Evolutionary conservation across 1,140 invertebrate genomes (phyloP).

Genomic region (Geopemphigus sp.): DNA sequence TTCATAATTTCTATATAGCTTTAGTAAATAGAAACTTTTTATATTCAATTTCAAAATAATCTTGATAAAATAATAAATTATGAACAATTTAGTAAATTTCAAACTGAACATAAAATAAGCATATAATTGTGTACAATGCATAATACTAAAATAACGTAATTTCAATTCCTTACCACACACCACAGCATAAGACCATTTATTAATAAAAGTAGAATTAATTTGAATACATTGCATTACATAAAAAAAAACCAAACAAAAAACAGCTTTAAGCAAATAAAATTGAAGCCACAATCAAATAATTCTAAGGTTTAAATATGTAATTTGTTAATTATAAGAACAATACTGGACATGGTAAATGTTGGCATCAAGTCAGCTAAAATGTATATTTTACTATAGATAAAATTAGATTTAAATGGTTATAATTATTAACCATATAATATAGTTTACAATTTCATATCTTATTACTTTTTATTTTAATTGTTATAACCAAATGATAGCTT

Average conservation of each 20-base stretch:
- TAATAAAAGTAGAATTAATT: conserved; percentile 13
- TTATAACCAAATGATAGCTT: too few species aligned
- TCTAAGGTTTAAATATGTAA: not conserved
- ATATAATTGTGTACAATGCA: too few species aligned
- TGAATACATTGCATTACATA: not conserved
- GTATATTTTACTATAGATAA: not conserved
- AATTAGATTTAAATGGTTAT: not conserved
- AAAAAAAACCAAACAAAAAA: conserved; percentile 15
- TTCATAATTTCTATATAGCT: too few species aligned
- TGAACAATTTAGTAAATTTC: too few species aligned
- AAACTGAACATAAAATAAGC: too few species aligned
- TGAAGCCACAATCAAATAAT: conserved; percentile 14
- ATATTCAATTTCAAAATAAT: not conserved
- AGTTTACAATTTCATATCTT: too few species aligned
- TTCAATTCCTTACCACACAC: conserved; percentile 26
- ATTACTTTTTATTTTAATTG: too few species aligned
- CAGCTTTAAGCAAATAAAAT: conserved; percentile 26
- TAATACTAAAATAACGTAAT: conserved; percentile 13
- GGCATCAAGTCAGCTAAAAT: conserved; percentile 13
- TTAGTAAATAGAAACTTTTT: not conserved
- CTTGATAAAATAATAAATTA: not conserved
- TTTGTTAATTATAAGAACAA: conserved; percentile 3
- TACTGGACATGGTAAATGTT: not conserved
- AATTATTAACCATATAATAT: not conserved
- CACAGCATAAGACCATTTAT: conserved; percentile 21